These are phyloP conservation scores for Semaprochilodus insignis DNA, from an alignment of 2,797 vertebrate genomes.

Conservation along the genomic window DNA sequence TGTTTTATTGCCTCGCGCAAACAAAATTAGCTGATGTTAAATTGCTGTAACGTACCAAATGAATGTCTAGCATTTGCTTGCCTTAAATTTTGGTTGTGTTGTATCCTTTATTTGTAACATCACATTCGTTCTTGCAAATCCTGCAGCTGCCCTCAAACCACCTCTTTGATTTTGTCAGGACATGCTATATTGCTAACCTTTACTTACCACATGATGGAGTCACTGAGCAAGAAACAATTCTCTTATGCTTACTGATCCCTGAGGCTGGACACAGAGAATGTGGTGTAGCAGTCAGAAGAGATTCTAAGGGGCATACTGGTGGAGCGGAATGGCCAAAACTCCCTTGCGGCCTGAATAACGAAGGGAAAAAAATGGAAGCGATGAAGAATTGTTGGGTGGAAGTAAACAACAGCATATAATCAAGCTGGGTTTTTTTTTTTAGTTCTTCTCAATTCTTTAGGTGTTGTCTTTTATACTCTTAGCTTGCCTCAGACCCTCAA, in stretches of 20 bases:
- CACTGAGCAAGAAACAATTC: not conserved
- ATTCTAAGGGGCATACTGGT: not conserved
- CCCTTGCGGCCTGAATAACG: not conserved
- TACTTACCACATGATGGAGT: not conserved
- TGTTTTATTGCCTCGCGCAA: not conserved
- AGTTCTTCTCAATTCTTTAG: no score
- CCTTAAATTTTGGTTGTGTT: not conserved
- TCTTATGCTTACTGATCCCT: not conserved
- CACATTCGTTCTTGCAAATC: not conserved
- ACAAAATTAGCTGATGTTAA: not conserved
- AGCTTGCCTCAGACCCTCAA: no score
- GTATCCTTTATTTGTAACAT: not conserved
- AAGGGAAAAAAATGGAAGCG: not conserved
- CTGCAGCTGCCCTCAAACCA: not conserved
- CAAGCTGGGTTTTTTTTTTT: not conserved
- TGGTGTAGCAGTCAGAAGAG: not conserved
- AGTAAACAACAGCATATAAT: not conserved
- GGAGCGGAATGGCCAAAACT: not conserved
- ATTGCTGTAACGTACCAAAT: not conserved
- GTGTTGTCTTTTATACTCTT: no score
- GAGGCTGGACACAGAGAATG: not conserved
- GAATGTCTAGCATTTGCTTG: not conserved
- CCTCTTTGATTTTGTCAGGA: not conserved
- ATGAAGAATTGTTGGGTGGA: not conserved
- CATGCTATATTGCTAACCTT: not conserved